phyloP scores from a whole-genome alignment of 2,113 vertebrate species.

The Drymodes brunneopygia region DNA sequence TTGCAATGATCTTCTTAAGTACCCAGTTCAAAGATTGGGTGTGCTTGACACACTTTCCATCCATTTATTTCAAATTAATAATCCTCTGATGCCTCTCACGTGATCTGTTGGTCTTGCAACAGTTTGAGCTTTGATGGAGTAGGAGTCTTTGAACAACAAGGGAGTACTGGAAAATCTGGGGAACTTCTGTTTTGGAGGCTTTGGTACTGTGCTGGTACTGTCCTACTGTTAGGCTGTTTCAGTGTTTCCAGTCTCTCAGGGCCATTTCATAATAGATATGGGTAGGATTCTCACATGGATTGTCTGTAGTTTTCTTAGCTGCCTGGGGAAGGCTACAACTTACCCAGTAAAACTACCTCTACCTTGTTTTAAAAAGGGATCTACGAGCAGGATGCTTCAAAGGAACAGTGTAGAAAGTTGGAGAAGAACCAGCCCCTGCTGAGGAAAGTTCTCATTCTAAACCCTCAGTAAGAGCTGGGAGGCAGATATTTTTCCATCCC shows the following conservation, averaged over 20 bases:
- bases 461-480: neutral
- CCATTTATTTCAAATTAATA: slow-evolving; percentile 48
- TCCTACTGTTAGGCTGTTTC: neutral
- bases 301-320: neutral
- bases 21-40: slow-evolving; percentile 52
- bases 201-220: slow-evolving; percentile 14
- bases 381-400: neutral
- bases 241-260: neutral
- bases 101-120: slow-evolving; percentile 34
- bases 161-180: slow-evolving; percentile 44
- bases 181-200: slow-evolving; percentile 38
- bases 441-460: neutral
- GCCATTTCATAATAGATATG: neutral
- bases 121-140: slow-evolving; percentile 46
- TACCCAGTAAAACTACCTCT: neutral
- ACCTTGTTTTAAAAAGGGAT: neutral
- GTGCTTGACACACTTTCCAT: slow-evolving; percentile 45
- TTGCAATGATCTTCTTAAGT: slow-evolving; percentile 48
- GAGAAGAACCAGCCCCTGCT: neutral
- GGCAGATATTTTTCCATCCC: neutral
- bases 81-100: slow-evolving; percentile 50
- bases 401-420: neutral
- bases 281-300: neutral
- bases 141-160: slow-evolving; percentile 46
- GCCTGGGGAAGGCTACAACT: neutral